Conservation (phyloP, 2,797 vertebrate genomes). For the Anguilla pacifica region DNA sequence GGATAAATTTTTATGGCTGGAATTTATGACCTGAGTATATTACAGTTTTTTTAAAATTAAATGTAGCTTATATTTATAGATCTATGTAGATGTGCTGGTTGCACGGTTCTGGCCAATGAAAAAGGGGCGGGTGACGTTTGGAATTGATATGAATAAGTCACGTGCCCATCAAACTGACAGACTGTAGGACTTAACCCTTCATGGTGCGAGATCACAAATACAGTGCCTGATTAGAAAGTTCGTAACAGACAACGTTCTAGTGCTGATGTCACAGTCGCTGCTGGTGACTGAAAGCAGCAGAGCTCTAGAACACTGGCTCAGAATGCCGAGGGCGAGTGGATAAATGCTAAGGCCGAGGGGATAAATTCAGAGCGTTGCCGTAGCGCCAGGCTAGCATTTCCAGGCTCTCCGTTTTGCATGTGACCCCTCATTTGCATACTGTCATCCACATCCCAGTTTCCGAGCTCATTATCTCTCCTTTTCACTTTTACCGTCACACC, state of each 20-base stretch:
- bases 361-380: not conserved
- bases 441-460: slow-evolving; percentile 17
- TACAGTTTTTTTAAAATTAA: not conserved
- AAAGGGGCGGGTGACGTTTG: not conserved
- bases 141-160: not conserved
- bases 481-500: slow-evolving; percentile 16
- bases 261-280: no score
- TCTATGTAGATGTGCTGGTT: not conserved
- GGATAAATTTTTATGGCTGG: not conserved
- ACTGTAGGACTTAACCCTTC: no score
- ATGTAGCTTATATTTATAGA: not conserved
- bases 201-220: no score
- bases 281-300: no score
- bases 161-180: not conserved
- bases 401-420: not conserved
- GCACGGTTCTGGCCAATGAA: not conserved
- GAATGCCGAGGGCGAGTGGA: no score
- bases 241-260: no score
- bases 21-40: not conserved
- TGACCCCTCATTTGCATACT: slow-evolving; percentile 3
- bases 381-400: not conserved
- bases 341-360: not conserved
- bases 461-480: slow-evolving; percentile 42
- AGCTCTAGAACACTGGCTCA: no score
- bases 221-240: no score